phyloP scores from a whole-genome alignment of 2,113 vertebrate genomes.

The Oreocharis arfaki region DNA sequence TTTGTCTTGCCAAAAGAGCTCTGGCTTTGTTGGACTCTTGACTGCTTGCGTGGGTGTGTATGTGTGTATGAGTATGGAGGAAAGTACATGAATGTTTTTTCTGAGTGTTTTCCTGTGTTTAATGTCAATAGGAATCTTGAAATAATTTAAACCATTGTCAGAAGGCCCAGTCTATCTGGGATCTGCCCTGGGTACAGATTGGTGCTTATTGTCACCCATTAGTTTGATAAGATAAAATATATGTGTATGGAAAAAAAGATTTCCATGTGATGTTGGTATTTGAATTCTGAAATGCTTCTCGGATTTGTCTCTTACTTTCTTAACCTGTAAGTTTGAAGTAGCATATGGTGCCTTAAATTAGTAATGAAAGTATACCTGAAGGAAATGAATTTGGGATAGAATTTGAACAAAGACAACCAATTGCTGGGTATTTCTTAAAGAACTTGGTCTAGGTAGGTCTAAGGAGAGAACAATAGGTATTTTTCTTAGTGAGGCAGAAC shows the following conservation, averaged over 20 bases:
- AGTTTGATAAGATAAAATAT: not conserved
- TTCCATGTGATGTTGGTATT: not conserved
- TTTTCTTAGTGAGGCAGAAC: not conserved
- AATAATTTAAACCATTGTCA: not conserved
- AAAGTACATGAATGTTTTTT: not conserved
- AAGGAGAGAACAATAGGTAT: not conserved
- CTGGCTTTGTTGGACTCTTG: not conserved
- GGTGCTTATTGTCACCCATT: not conserved
- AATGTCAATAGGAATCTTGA: not conserved
- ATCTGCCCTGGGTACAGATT: not conserved
- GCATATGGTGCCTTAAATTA: not conserved
- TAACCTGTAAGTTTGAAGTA: not conserved
- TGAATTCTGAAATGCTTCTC: not conserved
- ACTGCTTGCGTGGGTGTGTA: not conserved
- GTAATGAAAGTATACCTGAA: not conserved
- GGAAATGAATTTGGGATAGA: not conserved
- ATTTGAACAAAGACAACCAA: not conserved
- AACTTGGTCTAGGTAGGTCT: not conserved
- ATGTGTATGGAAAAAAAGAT: not conserved
- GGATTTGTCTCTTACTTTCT: not conserved
- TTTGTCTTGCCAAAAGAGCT: not conserved
- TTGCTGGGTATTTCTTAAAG: not conserved
- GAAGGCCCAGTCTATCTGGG: not conserved
- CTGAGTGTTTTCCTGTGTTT: not conserved
- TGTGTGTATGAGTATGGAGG: not conserved